Base-by-base conservation (phyloP, 2,888 invertebrate species). In the Mechanitis mazaeus region DNA sequence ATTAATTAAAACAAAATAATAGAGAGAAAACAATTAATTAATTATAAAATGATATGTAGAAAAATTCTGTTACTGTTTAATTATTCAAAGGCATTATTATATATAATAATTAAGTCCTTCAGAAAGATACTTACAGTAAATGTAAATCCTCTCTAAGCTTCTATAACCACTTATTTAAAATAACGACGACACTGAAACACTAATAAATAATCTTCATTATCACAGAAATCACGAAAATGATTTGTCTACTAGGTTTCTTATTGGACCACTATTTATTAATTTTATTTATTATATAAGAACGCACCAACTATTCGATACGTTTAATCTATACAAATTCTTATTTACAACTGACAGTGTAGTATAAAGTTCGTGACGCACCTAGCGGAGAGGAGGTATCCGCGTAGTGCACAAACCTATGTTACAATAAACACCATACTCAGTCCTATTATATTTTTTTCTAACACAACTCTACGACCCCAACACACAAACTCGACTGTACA, bases 301-400 rank as follows among this genome's bases (percentile, higher is more conserved):
- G 80, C 81, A 79, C 76, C 76, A 83, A 85, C 85, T 78, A 82
- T 78, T 75, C 82, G 84, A 85, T 85, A 87, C 90, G 91, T 91
- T 85, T 85, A 81, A 84, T 79, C 89, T 85, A 88, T 85, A 88
- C 90, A 87, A 87, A 88, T 85, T 83, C 91, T 89, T 90, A 89
- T 87, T 90, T 89, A 90, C 89, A 85, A 91, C 91, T 91, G 90
- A 84, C 89, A 90, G 79, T 81, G 87, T 87, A 80, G 79, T 84
- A 88, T 81, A 83, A 79, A 80, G 82, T 77, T 80, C 78, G 71
- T 79, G 75, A 76, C 82, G 76, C 80, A 80, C 83, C 84, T 85
- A 85, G 82, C 79, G 76, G 74, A 78, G 81, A 83, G 83, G 80
- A 78, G 84, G 20, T 84, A 82, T 80, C 80, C 76, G 78, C 75